Conservation (phyloP, 2,113 vertebrate genomes). For the Gavia stellata region DNA sequence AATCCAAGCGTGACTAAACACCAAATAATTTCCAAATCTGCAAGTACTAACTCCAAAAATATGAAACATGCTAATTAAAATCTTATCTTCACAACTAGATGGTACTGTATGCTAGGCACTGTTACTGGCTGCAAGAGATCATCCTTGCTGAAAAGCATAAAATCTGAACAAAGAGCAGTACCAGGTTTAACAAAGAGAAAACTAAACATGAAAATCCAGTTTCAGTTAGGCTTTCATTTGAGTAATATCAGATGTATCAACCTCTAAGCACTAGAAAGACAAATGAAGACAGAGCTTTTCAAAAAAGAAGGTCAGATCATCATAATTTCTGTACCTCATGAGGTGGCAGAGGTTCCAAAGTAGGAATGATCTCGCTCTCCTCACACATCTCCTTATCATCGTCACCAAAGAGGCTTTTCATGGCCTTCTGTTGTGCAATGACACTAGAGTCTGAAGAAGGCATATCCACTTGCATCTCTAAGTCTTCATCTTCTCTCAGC, state of each 20-base stretch:
- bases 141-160: neutral
- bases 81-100: neutral
- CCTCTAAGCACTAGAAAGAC: neutral
- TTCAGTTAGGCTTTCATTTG: neutral
- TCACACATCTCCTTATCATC: conserved; percentile 90
- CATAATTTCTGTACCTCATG: conserved; percentile 77
- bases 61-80: neutral
- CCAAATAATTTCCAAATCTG: neutral
- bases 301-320: neutral
- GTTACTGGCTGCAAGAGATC: neutral
- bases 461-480: conserved; percentile 83
- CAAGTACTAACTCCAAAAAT: neutral
- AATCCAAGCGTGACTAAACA: neutral
- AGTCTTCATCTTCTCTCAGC: conserved; percentile 84
- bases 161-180: neutral
- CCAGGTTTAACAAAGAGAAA: neutral
- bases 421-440: conserved; percentile 87
- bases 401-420: conserved; percentile 92
- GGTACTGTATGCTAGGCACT: neutral
- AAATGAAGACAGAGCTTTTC: neutral
- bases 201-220: neutral
- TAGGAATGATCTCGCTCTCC: conserved; percentile 95
- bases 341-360: conserved; percentile 88
- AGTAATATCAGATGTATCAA: neutral
- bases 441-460: conserved; percentile 75